Base-by-base conservation (phyloP, 2,888 invertebrate genomes). In the Acleris sparsana region DNA sequence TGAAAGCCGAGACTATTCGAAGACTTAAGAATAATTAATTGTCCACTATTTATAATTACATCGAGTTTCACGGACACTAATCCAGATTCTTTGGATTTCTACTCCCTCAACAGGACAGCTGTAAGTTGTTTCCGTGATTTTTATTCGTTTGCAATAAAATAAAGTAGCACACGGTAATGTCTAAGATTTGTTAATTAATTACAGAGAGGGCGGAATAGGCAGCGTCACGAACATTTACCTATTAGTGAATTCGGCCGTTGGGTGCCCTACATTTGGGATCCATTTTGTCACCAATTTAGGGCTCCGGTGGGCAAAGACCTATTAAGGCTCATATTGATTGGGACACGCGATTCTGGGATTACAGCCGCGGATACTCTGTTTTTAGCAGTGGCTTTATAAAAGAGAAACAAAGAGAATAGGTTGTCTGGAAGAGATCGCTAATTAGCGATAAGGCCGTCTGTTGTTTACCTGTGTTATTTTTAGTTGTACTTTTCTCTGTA, bases 141-240 rank as follows among this genome's bases (percentile, higher is more conserved):
- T 59, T 64, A 60, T 62, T 29, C 56, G 22, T 46, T 62, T 46
- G 52, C 61, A 56, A 66, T 77, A 74, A 72, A 71, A 77, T 75
- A 75, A 87, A 86, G 76, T 87, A 77, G 85, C 80, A 73, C 87
- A 81, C 80, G 80, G 78, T 87, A 88, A 89, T 86, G 82, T 75
- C 79, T 74, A 82, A 80, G 83, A 84, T 88, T 87, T 80, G 80
- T 81, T 85, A 84, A 89, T 88, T 89, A 88, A 89, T 89, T 87
- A 87, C 80, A 75, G 33, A 11, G 33, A 33, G 78, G 79, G 80
- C 77, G 52, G 79, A 83, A 85, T 87, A 81, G 86, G 76, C 70
- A 65, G 59, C 73, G 86, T 83, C 89, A 90, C 90, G 89, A 77
- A 89, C 71, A 74, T 73, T 78, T 75, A 77, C 72, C 48, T 61